phyloP scores from a whole-genome alignment of 1,140 invertebrate genomes.

The Drosophila dunni region DNA sequence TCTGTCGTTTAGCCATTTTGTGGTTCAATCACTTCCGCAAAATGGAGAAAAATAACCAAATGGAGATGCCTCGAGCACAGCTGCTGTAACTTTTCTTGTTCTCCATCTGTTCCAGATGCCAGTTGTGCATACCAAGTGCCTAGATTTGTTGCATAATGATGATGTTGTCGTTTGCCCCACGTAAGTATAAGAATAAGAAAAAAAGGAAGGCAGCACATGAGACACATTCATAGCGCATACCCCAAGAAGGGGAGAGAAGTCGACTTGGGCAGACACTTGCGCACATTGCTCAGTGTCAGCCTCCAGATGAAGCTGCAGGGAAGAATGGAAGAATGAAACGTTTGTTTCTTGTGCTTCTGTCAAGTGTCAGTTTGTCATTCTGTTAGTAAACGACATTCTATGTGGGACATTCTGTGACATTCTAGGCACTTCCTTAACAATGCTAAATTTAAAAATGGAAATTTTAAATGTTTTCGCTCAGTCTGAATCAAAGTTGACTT shows the following conservation, averaged over 20 bases:
- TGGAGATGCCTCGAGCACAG: slow-evolving; percentile 7
- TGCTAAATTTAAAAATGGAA: background rate
- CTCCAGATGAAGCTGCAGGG: slow-evolving; percentile 7
- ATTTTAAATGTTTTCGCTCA: background rate
- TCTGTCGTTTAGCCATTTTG: slow-evolving; percentile 25
- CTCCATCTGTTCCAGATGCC: background rate
- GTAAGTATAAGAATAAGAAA: background rate
- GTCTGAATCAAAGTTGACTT: background rate
- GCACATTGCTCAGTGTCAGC: slow-evolving; percentile 52
- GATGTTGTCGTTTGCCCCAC: slow-evolving; percentile 42
- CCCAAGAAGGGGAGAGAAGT: background rate
- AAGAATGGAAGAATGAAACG: slow-evolving; percentile 19
- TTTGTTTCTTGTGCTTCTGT: slow-evolving; percentile 25
- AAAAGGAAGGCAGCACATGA: background rate
- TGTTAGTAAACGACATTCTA: slow-evolving; percentile 33
- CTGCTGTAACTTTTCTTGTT: background rate
- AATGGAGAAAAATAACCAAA: slow-evolving; percentile 25
- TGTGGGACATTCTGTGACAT: slow-evolving; percentile 37
- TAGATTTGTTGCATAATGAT: slow-evolving; percentile 54
- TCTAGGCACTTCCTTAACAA: slow-evolving; percentile 7
- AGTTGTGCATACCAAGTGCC: slow-evolving; percentile 12
- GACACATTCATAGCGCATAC: slow-evolving; percentile 21
- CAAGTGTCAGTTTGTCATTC: slow-evolving; percentile 34
- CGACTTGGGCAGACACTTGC: slow-evolving; percentile 33
- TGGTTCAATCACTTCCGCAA: slow-evolving; percentile 48